Percentiles rank a stretch among this genome's conserved stretches.
Conservation (phyloP, 92 coral and sea anemone genomes). For the Pocillopora grandis region DNA sequence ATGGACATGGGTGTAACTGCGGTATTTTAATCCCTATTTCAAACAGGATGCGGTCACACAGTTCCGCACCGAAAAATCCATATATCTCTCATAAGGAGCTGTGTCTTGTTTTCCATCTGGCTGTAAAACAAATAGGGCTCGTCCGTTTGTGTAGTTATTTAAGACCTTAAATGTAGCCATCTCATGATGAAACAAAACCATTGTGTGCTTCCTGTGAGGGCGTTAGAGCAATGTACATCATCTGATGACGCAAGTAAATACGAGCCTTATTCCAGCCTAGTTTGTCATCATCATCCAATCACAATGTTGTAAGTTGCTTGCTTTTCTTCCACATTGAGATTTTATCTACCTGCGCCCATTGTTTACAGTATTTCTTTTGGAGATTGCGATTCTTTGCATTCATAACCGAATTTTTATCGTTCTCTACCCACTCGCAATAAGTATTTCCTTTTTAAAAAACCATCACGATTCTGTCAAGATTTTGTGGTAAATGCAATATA, state of each 20-base stretch:
- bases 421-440: too few relatives aligned
- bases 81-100: not conserved
- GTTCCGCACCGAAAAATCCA: not conserved
- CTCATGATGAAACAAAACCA: not conserved
- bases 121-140: constrained; percentile 11
- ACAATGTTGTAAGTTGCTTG: too few relatives aligned
- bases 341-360: too few relatives aligned
- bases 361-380: too few relatives aligned
- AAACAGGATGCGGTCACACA: constrained; percentile 11
- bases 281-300: not conserved
- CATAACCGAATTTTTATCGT: too few relatives aligned
- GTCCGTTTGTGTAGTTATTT: not conserved
- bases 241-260: not conserved
- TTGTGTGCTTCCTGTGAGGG: not conserved
- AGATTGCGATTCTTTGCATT: too few relatives aligned
- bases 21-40: not conserved
- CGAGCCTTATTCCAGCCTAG: not conserved
- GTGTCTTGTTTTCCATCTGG: not conserved
- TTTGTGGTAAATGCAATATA: not conserved
- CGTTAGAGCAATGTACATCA: not conserved
- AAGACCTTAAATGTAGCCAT: not conserved
- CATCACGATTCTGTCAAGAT: not conserved
- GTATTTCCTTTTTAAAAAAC: not conserved
- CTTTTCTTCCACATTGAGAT: too few relatives aligned
- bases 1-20: constrained; percentile 13